These are phyloP conservation scores for Hyaena hyaena DNA, from an alignment of 2,113 vertebrate genomes.

Conservation along the genomic window DNA sequence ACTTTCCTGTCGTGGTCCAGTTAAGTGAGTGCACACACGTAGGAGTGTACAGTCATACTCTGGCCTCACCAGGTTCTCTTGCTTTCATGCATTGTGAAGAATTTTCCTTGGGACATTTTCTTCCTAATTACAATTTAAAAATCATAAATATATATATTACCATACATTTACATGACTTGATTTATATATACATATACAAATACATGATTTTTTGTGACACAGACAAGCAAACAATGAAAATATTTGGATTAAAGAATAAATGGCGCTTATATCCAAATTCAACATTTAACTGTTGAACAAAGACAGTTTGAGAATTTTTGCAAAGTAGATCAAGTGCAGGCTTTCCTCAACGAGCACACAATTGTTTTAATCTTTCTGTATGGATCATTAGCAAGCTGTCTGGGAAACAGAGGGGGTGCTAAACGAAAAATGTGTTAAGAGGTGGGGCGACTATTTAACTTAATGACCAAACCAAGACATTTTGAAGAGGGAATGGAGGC, in stretches of 20 bases:
- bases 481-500: not conserved
- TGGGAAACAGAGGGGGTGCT: not conserved
- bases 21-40: rapidly evolving
- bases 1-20: rapidly evolving
- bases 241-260: not conserved
- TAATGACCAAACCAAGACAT: not conserved
- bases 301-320: not conserved
- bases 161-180: not conserved
- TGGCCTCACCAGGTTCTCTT: not conserved
- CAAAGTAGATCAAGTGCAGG: not conserved
- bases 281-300: not conserved
- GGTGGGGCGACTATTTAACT: not conserved
- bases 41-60: rapidly evolving
- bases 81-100: not conserved
- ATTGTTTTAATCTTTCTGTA: not conserved
- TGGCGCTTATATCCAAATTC: not conserved
- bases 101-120: not conserved
- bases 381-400: not conserved
- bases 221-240: not conserved
- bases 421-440: not conserved
- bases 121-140: not conserved
- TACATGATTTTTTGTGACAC: not conserved
- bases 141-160: not conserved
- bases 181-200: not conserved
- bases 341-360: not conserved